A percentile compares a stretch with the other conserved stretches of the same genome.
phyloP scores from a whole-genome alignment of 2,888 invertebrate genomes.

The Brachypalpus laphriformis region DNA sequence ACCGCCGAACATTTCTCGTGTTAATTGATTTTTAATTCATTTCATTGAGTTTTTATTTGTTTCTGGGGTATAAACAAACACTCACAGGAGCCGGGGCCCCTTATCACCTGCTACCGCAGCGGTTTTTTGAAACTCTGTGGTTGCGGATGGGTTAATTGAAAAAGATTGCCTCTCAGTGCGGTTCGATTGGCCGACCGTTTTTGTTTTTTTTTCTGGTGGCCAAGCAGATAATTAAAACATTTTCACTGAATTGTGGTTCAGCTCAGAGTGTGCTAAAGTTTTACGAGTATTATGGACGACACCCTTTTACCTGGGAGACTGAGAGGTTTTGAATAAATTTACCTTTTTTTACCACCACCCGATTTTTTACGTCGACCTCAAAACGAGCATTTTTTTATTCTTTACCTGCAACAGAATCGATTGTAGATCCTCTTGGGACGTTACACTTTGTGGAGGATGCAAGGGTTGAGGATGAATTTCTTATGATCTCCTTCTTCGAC shows the following conservation, averaged over 20 bases:
- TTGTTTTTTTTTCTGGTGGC: neutral
- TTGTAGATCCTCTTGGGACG: neutral
- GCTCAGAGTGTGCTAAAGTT: too few species aligned
- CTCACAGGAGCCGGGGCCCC: neutral
- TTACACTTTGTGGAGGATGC: neutral
- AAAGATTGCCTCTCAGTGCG: conserved; percentile 33
- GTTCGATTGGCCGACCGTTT: conserved; percentile 23
- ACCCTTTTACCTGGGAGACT: neutral
- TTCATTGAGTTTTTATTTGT: conserved; percentile 44
- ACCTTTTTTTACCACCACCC: neutral
- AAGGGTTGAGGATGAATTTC: conserved; percentile 9
- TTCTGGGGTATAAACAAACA: neutral
- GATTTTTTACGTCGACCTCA: neutral
- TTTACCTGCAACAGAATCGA: neutral
- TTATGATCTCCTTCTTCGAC: neutral
- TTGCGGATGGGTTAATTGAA: conserved; percentile 40
- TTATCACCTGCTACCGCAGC: neutral
- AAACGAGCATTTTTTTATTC: neutral
- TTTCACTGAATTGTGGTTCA: conserved; percentile 5
- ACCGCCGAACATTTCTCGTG: conserved; percentile 18
- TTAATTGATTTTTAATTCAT: conserved; percentile 63
- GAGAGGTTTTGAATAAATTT: conserved; percentile 5
- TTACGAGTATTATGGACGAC: neutral
- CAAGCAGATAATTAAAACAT: conserved; percentile 33
- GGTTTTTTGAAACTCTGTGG: conserved; percentile 19